A percentile compares a stretch with the other conserved stretches of the same genome.
These are phyloP conservation scores for Colistium nudipinnis DNA, from an alignment of 2,113 vertebrate genomes.

Conservation along the genomic window DNA sequence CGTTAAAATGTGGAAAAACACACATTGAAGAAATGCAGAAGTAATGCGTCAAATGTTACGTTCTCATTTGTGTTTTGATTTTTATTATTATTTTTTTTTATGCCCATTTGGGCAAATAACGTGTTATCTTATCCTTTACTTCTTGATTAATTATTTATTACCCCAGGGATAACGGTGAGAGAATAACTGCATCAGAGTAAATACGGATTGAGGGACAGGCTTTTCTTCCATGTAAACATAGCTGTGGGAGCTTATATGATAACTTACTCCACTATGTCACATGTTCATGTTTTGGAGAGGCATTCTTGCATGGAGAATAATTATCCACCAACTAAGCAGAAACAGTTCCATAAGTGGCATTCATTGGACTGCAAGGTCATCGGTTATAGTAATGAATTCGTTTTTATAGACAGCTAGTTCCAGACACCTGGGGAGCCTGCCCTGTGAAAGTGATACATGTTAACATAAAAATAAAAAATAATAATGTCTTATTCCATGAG, in stretches of 20 bases:
- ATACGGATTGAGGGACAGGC: neutral
- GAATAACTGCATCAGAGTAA: neutral
- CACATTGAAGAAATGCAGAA: no score
- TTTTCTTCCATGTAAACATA: neutral
- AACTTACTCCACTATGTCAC: neutral
- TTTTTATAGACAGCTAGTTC: slow-evolving; percentile 34
- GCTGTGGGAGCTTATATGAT: neutral
- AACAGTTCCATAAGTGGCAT: slow-evolving; percentile 39
- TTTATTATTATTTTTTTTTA: no score
- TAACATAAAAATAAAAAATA: slow-evolving; percentile 10
- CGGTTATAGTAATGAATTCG: slow-evolving; percentile 41
- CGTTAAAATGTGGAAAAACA: no score
- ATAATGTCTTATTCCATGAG: neutral
- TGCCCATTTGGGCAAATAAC: no score
- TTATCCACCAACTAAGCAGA: slow-evolving; percentile 37
- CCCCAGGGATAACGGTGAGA: no score
- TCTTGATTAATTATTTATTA: no score
- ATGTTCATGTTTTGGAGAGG: neutral
- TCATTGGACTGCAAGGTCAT: slow-evolving; percentile 34
- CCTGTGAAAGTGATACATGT: slow-evolving; percentile 49
- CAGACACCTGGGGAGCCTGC: slow-evolving; percentile 32
- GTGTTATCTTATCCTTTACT: no score
- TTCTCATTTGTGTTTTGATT: no score
- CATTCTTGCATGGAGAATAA: slow-evolving; percentile 1
- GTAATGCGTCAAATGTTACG: no score